Evolutionary conservation across 53 echinoderm and acorn worm species (phyloP).

Genomic region (Echinarachnius parma): DNA sequence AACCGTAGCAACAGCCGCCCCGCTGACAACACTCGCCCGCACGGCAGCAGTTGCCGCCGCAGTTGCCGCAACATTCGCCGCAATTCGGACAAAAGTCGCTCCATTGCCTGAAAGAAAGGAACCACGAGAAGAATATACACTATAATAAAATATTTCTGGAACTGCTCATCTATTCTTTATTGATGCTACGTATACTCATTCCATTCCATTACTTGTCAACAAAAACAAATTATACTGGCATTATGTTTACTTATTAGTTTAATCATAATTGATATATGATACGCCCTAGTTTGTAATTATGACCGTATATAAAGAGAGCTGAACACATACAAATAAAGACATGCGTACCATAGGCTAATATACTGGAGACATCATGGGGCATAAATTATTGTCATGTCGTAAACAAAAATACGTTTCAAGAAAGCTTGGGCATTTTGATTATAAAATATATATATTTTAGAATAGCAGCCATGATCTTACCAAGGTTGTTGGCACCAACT

Average conservation of each 20-base stretch:
- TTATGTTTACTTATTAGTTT: neutral
- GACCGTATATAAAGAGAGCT: neutral
- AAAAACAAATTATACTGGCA: too few relatives aligned
- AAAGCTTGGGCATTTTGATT: too few relatives aligned
- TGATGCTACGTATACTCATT: too few relatives aligned
- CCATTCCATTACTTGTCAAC: too few relatives aligned
- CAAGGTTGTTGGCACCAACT: conserved; percentile 14
- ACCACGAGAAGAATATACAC: neutral
- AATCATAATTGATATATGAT: neutral
- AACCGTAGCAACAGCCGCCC: neutral
- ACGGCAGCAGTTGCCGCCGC: conserved; percentile 1
- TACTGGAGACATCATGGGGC: too few relatives aligned
- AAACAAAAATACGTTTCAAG: too few relatives aligned
- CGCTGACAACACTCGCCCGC: neutral
- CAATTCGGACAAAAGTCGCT: conserved; percentile 11
- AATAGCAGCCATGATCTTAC: too few relatives aligned
- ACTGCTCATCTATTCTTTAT: neutral
- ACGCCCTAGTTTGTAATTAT: too few relatives aligned
- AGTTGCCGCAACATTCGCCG: neutral
- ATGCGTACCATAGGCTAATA: too few relatives aligned
- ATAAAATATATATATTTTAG: too few relatives aligned
- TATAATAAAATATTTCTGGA: neutral
- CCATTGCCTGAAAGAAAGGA: neutral
- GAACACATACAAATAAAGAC: neutral
- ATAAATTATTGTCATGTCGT: too few relatives aligned